These are phyloP conservation scores for Dascyllus trimaculatus DNA, from an alignment of 2,113 vertebrate species.

Conservation along the genomic window DNA sequence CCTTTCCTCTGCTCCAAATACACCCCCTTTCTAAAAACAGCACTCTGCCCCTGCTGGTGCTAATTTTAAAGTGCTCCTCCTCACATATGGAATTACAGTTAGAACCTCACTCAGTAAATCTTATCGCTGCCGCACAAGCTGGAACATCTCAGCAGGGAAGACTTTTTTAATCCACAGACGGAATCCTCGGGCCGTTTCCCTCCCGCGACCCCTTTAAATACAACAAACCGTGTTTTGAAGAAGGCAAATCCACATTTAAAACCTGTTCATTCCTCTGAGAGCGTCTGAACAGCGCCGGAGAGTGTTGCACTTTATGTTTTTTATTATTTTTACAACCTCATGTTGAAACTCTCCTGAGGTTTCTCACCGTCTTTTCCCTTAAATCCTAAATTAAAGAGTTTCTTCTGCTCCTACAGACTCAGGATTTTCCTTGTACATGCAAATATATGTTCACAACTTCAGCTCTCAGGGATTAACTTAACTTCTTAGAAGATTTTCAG, in stretches of 20 bases:
- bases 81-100: constrained; percentile 21
- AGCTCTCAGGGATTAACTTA: no score
- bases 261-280: background rate
- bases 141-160: constrained; percentile 22
- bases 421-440: no score
- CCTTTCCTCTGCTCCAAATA: background rate
- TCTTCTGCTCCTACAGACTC: no score
- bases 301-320: background rate
- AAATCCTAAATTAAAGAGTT: no score
- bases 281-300: background rate
- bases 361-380: no score
- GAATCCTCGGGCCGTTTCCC: constrained; percentile 2
- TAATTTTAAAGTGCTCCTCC: constrained; percentile 48
- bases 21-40: constrained; percentile 23
- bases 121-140: background rate
- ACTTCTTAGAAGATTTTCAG: no score
- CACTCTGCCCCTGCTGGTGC: background rate
- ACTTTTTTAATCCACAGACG: background rate
- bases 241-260: background rate
- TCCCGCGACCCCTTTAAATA: constrained; percentile 5
- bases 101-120: background rate
- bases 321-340: background rate
- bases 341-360: no score
- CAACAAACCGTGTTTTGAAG: background rate
- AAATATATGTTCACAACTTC: no score